phyloP scores from a whole-genome alignment of 2,888 invertebrate genomes.

The Drosophila neutralis region DNA sequence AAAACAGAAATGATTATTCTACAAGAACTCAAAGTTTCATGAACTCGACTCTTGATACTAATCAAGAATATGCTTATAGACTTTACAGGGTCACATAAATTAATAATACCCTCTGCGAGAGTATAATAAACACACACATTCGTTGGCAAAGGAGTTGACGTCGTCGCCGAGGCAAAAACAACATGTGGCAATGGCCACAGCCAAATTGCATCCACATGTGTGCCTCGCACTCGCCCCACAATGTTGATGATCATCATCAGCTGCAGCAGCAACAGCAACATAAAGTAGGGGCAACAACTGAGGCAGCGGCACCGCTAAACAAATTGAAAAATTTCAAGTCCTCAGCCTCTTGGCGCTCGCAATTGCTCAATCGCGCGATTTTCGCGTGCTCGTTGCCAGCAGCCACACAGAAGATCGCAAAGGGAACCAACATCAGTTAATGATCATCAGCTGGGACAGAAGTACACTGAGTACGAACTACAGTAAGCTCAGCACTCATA shows the following conservation, averaged over 20 bases:
- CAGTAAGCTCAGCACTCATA: slow-evolving; percentile 32
- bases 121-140: slow-evolving; percentile 10
- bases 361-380: slow-evolving; percentile 74
- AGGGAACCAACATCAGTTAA: slow-evolving; percentile 33
- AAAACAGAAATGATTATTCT: background rate
- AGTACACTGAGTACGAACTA: slow-evolving; percentile 39
- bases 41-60: background rate
- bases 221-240: slow-evolving; percentile 54
- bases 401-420: slow-evolving; percentile 34
- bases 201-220: slow-evolving; percentile 79
- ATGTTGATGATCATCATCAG: slow-evolving; percentile 53
- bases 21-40: background rate
- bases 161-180: slow-evolving; percentile 58
- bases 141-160: slow-evolving; percentile 52
- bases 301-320: slow-evolving; percentile 55
- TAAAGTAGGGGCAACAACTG: slow-evolving; percentile 40
- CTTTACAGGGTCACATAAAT: background rate
- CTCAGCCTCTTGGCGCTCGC: slow-evolving; percentile 75
- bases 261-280: slow-evolving; percentile 35
- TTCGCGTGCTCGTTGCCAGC: slow-evolving; percentile 65
- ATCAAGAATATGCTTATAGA: background rate
- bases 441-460: slow-evolving; percentile 28
- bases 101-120: slow-evolving; percentile 1
- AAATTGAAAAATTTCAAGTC: slow-evolving; percentile 79
- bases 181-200: slow-evolving; percentile 75